Evolutionary conservation across 2,888 invertebrate genomes (phyloP).

Genomic region (Megamerina dolium): DNA sequence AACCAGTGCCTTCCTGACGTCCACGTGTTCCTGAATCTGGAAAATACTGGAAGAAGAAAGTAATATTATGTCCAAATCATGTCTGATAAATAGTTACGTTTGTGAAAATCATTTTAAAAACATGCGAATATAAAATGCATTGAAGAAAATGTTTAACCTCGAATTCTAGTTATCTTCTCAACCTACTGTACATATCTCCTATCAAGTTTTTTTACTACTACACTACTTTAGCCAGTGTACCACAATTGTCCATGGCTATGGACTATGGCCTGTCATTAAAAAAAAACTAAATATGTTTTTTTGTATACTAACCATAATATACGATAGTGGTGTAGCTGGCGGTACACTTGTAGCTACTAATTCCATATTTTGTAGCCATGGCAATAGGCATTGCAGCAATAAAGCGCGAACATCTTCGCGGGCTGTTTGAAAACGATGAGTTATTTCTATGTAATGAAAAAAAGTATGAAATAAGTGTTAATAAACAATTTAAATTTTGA

Average conservation of each 20-base stretch:
- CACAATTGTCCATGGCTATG: too few species aligned
- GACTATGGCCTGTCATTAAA: too few species aligned
- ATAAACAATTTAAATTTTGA: too few species aligned
- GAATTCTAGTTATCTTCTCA: too few species aligned
- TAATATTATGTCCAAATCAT: background rate
- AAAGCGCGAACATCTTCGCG: constrained; percentile 87
- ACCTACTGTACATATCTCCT: too few species aligned
- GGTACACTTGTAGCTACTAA: constrained; percentile 94
- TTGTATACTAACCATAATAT: constrained; percentile 70
- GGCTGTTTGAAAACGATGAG: constrained; percentile 93
- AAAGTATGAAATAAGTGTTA: background rate
- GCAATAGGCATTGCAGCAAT: constrained; percentile 84
- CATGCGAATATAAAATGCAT: too few species aligned
- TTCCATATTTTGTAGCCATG: constrained; percentile 99
- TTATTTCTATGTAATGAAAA: constrained; percentile 68
- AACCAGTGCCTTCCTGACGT: constrained; percentile 92
- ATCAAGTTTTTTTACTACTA: too few species aligned
- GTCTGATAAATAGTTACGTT: background rate
- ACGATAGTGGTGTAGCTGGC: constrained; percentile 77
- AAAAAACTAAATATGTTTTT: too few species aligned
- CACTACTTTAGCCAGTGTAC: too few species aligned
- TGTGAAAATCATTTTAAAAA: background rate
- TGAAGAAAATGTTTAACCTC: too few species aligned
- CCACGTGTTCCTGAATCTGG: constrained; percentile 60
- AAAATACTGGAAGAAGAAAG: constrained; percentile 51